A percentile compares a stretch with the other conserved stretches of the same genome.
Evolutionary conservation across 2,888 invertebrate genomes (phyloP).

Genomic region (Eristalinus aeneus): DNA sequence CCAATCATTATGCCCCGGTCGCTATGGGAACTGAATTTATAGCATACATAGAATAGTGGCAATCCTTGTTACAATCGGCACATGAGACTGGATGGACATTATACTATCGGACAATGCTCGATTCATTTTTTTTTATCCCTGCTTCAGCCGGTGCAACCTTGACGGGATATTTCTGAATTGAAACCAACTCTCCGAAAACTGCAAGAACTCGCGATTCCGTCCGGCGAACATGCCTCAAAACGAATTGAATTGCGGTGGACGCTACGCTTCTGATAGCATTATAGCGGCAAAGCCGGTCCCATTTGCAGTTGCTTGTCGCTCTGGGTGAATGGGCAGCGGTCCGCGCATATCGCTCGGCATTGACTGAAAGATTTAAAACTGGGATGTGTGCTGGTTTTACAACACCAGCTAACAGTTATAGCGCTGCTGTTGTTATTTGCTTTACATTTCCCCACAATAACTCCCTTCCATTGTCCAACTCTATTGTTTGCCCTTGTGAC

Average conservation of each 20-base stretch:
- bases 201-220: neutral
- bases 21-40: conserved; percentile 23
- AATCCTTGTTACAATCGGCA: no score
- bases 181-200: neutral
- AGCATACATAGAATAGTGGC: neutral
- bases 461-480: neutral
- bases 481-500: neutral
- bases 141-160: conserved; percentile 23
- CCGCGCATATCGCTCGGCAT: neutral
- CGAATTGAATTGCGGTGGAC: neutral
- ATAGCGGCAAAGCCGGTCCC: neutral
- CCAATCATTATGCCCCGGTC: conserved; percentile 57
- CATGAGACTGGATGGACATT: conserved; percentile 29
- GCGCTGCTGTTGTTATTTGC: conserved; percentile 10
- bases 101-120: conserved; percentile 10
- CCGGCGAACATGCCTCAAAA: neutral
- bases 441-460: conserved; percentile 23
- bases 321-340: neutral
- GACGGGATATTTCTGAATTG: neutral
- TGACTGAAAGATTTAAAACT: neutral
- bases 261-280: neutral
- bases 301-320: conserved; percentile 17
- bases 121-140: neutral
- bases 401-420: conserved; percentile 8
- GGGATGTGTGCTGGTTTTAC: conserved; percentile 14